Conservation (phyloP, 1,140 invertebrate species). For the Polypedilum vanderplanki region DNA sequence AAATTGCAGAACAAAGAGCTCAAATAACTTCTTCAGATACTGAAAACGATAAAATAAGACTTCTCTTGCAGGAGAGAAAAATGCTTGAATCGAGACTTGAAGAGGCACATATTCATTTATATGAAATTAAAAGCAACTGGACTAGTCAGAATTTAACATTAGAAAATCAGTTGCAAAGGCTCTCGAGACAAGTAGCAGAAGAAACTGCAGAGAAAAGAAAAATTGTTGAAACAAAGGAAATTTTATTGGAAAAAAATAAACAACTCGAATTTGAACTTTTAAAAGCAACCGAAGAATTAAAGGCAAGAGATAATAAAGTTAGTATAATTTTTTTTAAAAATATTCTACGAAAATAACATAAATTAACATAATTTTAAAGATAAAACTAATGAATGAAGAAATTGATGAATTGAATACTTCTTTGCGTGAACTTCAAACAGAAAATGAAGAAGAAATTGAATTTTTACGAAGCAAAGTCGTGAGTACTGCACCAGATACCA, state of each 20-base stretch:
- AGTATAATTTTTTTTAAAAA: constrained; percentile 36
- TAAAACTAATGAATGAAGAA: constrained; percentile 53
- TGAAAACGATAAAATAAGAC: constrained; percentile 53
- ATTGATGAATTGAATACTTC: constrained; percentile 56
- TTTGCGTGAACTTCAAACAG: constrained; percentile 52
- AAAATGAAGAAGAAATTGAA: constrained; percentile 55
- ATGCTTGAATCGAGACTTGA: constrained; percentile 68
- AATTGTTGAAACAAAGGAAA: constrained; percentile 61
- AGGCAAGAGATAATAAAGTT: constrained; percentile 65
- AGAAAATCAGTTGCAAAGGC: constrained; percentile 71
- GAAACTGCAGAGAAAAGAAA: constrained; percentile 68
- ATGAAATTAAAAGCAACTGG: constrained; percentile 84
- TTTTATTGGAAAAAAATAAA: constrained; percentile 56
- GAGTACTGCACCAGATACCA: constrained; percentile 47
- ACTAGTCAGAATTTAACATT: constrained; percentile 77
- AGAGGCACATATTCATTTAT: constrained; percentile 74
- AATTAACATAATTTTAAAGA: constrained; percentile 39
- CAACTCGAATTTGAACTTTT: constrained; percentile 61
- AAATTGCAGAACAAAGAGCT: constrained; percentile 51
- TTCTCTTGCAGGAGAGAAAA: constrained; percentile 51
- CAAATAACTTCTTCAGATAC: constrained; percentile 42
- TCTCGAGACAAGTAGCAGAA: constrained; percentile 71
- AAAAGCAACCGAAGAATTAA: constrained; percentile 59
- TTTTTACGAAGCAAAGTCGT: constrained; percentile 57
- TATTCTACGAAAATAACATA: not conserved